Conservation (phyloP, 2,113 vertebrate species). For the Speoplatyrhinus poulsoni region DNA sequence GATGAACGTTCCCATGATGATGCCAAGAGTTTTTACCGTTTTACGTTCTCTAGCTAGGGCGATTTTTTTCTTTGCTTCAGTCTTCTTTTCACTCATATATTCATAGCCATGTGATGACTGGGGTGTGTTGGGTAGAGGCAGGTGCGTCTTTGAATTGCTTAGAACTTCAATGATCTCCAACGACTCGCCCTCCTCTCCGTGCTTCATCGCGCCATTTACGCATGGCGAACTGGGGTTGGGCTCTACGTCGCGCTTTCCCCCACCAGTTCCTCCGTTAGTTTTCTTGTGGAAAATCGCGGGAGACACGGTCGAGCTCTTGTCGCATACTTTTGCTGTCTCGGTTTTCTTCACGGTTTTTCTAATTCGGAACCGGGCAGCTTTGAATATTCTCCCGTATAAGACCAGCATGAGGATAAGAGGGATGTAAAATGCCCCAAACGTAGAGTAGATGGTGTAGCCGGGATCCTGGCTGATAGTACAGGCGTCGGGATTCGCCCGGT, state of each 20-base stretch:
- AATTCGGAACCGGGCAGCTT: slow-evolving; percentile 93
- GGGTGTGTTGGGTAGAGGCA: slow-evolving; percentile 83
- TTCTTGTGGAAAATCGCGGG: slow-evolving; percentile 76
- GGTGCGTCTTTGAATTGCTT: slow-evolving; percentile 82
- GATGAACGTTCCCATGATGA: slow-evolving; percentile 98
- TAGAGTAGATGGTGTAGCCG: slow-evolving; percentile 97
- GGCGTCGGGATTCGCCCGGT: slow-evolving; percentile 89
- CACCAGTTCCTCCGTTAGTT: slow-evolving; percentile 75
- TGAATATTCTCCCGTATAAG: slow-evolving; percentile 94
- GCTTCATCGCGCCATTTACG: slow-evolving; percentile 84
- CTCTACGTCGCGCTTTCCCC: slow-evolving; percentile 77
- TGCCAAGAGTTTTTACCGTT: slow-evolving; percentile 95
- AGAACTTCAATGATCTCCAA: slow-evolving; percentile 89
- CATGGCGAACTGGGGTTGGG: slow-evolving; percentile 71
- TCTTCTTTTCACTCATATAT: slow-evolving; percentile 81
- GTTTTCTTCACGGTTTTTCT: slow-evolving; percentile 90
- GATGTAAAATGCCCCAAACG: slow-evolving; percentile 97
- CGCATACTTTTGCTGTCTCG: slow-evolving; percentile 78
- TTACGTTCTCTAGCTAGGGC: slow-evolving; percentile 92
- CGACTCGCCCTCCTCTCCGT: slow-evolving; percentile 79
- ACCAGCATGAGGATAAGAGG: slow-evolving; percentile 95
- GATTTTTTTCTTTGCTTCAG: slow-evolving; percentile 87
- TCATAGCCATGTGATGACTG: slow-evolving; percentile 74
- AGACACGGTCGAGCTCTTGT: slow-evolving; percentile 75
- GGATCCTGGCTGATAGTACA: slow-evolving; percentile 97